These are phyloP conservation scores for Nemotelus nigrinus DNA, from an alignment of 2,888 invertebrate species.

Conservation along the genomic window DNA sequence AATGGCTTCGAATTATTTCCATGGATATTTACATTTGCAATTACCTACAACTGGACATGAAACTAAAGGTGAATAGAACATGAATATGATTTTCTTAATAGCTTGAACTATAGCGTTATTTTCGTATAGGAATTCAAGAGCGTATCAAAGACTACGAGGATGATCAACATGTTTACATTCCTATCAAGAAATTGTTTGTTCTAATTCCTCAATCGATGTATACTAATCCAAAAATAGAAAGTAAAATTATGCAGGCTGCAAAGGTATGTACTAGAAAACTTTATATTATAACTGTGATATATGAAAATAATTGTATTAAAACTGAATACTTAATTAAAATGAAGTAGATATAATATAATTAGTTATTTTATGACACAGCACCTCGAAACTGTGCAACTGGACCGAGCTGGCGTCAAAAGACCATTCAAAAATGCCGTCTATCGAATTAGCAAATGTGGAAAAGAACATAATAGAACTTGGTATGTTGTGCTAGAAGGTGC, in stretches of 20 bases:
- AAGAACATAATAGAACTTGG: constrained; percentile 52
- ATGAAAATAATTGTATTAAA: neutral
- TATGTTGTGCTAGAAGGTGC: constrained; percentile 61
- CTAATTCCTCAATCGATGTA: constrained; percentile 55
- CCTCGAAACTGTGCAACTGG: constrained; percentile 54
- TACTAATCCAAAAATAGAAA: constrained; percentile 54
- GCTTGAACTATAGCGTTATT: neutral
- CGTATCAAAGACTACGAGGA: constrained; percentile 58
- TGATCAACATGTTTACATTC: constrained; percentile 55
- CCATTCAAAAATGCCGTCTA: constrained; percentile 60
- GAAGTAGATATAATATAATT: neutral
- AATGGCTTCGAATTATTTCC: constrained; percentile 61
- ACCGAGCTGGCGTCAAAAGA: constrained; percentile 60
- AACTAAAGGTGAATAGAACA: constrained; percentile 36
- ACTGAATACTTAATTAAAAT: neutral
- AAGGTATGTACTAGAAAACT: constrained; percentile 50
- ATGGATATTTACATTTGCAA: constrained; percentile 59
- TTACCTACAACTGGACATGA: constrained; percentile 53
- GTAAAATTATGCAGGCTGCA: constrained; percentile 54
- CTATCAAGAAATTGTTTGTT: constrained; percentile 57
- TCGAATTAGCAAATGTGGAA: constrained; percentile 52
- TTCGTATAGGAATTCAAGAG: constrained; percentile 54
- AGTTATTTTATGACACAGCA: constrained; percentile 51
- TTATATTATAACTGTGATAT: no score
- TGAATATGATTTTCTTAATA: neutral